Evolutionary conservation across 2,797 vertebrate genomes (phyloP), one percentile per base, ranked within the genome.

Genomic region (Urocyon cinereoargenteus): DNA sequence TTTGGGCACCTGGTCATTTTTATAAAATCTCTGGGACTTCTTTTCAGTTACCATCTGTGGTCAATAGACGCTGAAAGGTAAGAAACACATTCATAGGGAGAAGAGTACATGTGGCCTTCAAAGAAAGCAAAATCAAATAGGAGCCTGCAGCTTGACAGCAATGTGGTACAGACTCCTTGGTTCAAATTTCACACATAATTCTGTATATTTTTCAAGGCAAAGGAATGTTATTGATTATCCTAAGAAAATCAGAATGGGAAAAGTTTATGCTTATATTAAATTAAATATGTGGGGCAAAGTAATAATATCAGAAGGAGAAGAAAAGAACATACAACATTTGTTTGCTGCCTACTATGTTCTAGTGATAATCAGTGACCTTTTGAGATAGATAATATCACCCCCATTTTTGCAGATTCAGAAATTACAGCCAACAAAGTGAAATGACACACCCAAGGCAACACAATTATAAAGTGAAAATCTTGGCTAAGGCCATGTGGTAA

Each of bases 171-270:
- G 11, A 73, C 24, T 61, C 53, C 45, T 75, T 49, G 24, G 6
- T 26, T 59, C 96, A 40, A 95, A 93, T 86, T 82, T 95, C n/a
- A 40, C 2, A 86, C 9, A 51, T 57, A 64, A 75, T 28, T 82
- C 40, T 79, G 51, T 66, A 31, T 73, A n/a, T 49, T 78, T 85
- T 79, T 90, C 64, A 94, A 70, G 73, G 26, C 24, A 95, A 91
- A 98, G 8, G 13, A 86, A 81, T 89, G 28, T 14, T 5, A 45
- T 19, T 51, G 24, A 22, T 49, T 83, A 84, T 57, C 7, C 53
- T 28, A 31, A 68, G 19, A 86, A 36, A 28, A 94, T 40, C 28
- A 45, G 26, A 68, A 64, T 31, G 34, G 55, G 40, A 31, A 49
- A 92, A 55, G 75, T 72, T 28, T 62, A 45, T n/a, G n/a, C 68